Percentiles rank a stretch among this genome's conserved stretches.
Evolutionary conservation across 2,797 vertebrate species (phyloP).

Genomic region (Anguilla marmorata): DNA sequence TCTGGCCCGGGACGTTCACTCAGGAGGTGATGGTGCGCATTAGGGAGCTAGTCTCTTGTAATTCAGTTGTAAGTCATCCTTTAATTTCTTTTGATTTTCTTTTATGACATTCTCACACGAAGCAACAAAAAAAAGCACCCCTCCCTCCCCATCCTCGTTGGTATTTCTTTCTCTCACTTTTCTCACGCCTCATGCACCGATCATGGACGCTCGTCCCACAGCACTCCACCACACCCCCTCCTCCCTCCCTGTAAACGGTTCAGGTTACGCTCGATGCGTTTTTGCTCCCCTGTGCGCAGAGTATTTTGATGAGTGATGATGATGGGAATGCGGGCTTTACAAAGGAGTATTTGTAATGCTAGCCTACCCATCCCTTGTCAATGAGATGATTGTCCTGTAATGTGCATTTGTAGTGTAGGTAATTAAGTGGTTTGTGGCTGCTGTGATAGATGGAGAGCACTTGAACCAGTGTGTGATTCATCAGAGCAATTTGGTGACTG

Average conservation of each 20-base stretch:
- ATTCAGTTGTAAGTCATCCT: constrained; percentile 81
- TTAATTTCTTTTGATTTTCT: constrained; percentile 32
- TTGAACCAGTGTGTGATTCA: neutral
- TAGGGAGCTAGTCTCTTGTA: constrained; percentile 89
- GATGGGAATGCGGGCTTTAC: neutral
- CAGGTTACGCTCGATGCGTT: neutral
- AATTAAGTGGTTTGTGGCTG: neutral
- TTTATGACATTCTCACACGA: constrained; percentile 12
- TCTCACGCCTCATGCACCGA: neutral
- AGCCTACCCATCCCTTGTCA: neutral
- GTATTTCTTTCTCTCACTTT: constrained; percentile 14
- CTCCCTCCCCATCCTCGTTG: neutral
- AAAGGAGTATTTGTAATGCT: neutral
- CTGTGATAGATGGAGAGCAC: neutral
- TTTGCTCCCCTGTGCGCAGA: neutral
- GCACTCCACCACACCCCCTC: neutral
- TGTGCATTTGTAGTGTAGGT: neutral
- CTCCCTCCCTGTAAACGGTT: neutral
- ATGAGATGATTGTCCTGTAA: neutral
- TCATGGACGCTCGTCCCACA: constrained; percentile 12
- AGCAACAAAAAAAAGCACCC: neutral
- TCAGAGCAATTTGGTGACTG: neutral
- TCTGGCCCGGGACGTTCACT: constrained; percentile 94
- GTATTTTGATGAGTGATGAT: neutral
- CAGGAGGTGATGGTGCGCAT: constrained; percentile 97